A percentile compares a stretch with the other conserved stretches of the same genome.
Conservation (phyloP, 2,113 vertebrate species). For the Rhodinocichla rosea region DNA sequence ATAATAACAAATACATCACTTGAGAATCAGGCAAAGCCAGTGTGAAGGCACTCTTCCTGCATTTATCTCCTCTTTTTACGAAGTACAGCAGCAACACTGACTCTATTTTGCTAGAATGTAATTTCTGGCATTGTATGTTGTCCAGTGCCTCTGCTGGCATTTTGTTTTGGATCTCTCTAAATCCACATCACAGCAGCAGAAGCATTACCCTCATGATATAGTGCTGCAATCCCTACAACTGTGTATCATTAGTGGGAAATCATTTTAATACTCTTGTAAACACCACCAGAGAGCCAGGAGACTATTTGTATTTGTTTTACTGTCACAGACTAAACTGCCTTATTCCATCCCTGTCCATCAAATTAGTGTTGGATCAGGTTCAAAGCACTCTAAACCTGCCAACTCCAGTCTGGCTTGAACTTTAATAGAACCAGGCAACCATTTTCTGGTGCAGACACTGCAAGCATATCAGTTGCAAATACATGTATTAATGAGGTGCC, state of each 20-base stretch:
- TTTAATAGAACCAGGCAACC: conserved; percentile 50
- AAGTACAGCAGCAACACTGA: neutral
- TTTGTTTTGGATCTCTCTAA: neutral
- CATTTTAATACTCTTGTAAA: conserved; percentile 69
- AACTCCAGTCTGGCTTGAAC: conserved; percentile 42
- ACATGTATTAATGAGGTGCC: neutral
- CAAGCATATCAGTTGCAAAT: neutral
- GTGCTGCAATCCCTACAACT: conserved; percentile 31
- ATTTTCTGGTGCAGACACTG: conserved; percentile 6
- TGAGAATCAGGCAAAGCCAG: neutral
- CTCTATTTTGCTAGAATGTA: neutral
- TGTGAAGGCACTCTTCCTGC: neutral
- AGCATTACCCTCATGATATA: conserved; percentile 35
- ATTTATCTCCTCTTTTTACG: neutral
- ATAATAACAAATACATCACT: neutral
- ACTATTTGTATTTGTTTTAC: conserved; percentile 63
- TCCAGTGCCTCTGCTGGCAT: neutral
- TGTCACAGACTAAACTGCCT: conserved; percentile 41
- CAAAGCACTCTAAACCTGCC: conserved; percentile 51
- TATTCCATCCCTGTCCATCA: conserved; percentile 63
- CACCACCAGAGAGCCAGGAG: conserved; percentile 42
- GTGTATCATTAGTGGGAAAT: conserved; percentile 49
- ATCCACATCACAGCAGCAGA: neutral
- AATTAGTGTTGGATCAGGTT: conserved; percentile 62
- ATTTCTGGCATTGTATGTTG: neutral